These are phyloP conservation scores for Pseudomyrmex concolor DNA, from an alignment of 1,140 invertebrate genomes.

Conservation along the genomic window DNA sequence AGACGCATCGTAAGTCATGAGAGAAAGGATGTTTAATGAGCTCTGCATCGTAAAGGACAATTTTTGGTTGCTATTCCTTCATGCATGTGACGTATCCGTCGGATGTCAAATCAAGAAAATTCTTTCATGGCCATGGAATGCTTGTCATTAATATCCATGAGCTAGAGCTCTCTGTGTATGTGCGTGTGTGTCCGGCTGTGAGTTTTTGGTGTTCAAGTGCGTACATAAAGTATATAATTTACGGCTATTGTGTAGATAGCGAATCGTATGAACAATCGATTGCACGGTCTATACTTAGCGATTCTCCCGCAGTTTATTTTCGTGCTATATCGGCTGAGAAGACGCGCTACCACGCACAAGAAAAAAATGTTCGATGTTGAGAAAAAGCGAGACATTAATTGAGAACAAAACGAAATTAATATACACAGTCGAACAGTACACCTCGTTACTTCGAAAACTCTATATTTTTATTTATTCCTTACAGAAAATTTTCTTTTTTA, in stretches of 20 bases:
- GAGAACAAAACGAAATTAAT: background rate
- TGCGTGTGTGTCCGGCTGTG: slow-evolving; percentile 49
- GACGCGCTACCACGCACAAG: background rate
- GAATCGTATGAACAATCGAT: slow-evolving; percentile 2
- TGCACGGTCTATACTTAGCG: background rate
- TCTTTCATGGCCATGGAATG: slow-evolving; percentile 40
- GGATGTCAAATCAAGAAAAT: slow-evolving; percentile 1
- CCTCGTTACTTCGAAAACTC: background rate
- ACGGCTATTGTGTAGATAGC: background rate
- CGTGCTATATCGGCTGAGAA: background rate
- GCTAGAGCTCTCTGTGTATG: background rate
- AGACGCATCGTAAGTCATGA: background rate
- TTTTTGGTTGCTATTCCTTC: slow-evolving; percentile 20
- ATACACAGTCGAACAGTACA: background rate
- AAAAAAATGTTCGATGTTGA: background rate
- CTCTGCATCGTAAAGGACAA: slow-evolving; percentile 59
- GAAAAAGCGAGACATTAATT: background rate
- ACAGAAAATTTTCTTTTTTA: too few relatives aligned
- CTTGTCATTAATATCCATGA: slow-evolving; percentile 70
- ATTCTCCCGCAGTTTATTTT: slow-evolving; percentile 8
- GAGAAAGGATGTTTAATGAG: slow-evolving; percentile 52
- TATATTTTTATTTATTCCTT: too few relatives aligned
- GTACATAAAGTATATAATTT: slow-evolving; percentile 24
- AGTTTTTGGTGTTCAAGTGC: slow-evolving; percentile 1
- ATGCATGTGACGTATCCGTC: slow-evolving; percentile 58